Conservation (phyloP, 1,140 invertebrate genomes). For the Drosophila malerkotliana region DNA sequence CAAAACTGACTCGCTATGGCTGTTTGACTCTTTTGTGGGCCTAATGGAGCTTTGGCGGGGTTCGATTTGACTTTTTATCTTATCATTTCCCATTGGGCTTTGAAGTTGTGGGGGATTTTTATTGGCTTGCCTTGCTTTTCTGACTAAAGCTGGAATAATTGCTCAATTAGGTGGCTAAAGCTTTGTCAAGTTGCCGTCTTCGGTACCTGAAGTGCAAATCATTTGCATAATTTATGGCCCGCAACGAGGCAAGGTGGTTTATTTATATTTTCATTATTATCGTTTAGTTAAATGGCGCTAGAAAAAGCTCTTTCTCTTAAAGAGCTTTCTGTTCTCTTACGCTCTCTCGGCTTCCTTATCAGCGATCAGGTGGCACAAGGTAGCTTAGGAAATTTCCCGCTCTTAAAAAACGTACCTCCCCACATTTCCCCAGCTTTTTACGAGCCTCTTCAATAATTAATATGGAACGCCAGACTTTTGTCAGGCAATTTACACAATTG, state of each 20-base stretch:
- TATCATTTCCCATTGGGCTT: conserved; percentile 42
- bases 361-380: conserved; percentile 34
- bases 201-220: conserved; percentile 18
- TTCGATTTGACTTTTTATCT: conserved; percentile 53
- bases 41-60: conserved; percentile 19
- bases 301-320: conserved; percentile 18
- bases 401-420: background rate
- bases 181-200: conserved; percentile 4
- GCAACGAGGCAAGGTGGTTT: background rate
- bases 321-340: conserved; percentile 21
- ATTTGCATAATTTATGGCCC: conserved; percentile 38
- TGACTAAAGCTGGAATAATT: background rate
- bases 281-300: conserved; percentile 3
- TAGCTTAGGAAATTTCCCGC: conserved; percentile 13
- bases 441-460: conserved; percentile 44
- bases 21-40: conserved; percentile 11
- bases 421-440: conserved; percentile 21
- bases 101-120: conserved; percentile 19
- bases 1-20: conserved; percentile 49
- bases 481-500: conserved; percentile 58
- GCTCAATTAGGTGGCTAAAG: background rate
- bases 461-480: conserved; percentile 24
- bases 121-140: background rate
- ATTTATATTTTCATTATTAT: conserved; percentile 28
- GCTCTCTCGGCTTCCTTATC: conserved; percentile 32